Evolutionary conservation across 2,797 vertebrate genomes (phyloP).

Genomic region (Sebastes hubbsi): DNA sequence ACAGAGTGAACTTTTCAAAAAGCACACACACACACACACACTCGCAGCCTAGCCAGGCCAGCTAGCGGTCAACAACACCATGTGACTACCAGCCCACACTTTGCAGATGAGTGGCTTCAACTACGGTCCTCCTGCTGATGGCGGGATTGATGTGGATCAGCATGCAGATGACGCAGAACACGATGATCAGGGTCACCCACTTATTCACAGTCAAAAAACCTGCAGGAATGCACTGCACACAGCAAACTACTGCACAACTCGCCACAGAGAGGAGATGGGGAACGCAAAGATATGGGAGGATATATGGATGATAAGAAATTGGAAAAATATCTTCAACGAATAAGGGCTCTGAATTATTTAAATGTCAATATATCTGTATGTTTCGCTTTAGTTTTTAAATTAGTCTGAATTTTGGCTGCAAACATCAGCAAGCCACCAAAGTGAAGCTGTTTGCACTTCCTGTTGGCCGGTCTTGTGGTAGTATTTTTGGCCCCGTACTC

Average conservation of each 20-base stretch:
- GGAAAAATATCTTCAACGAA: not conserved
- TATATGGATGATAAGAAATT: not conserved
- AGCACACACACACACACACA: constrained; percentile 44
- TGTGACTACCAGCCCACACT: constrained; percentile 55
- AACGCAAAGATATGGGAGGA: not conserved
- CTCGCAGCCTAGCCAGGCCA: constrained; percentile 56
- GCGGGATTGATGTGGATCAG: constrained; percentile 52
- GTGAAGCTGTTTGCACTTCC: constrained; percentile 61
- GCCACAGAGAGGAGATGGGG: constrained; percentile 51
- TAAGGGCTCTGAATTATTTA: not conserved
- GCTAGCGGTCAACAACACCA: constrained; percentile 51
- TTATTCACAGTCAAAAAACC: constrained; percentile 56
- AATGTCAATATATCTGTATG: not conserved
- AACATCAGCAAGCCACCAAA: constrained; percentile 20
- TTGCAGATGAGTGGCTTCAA: constrained; percentile 64
- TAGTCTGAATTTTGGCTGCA: constrained; percentile 1
- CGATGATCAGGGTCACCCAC: constrained; percentile 53
- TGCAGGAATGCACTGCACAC: constrained; percentile 66
- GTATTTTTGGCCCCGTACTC: constrained; percentile 52
- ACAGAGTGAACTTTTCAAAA: constrained; percentile 24
- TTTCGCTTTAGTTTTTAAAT: not conserved
- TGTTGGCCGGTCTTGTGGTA: constrained; percentile 50
- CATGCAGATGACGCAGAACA: constrained; percentile 73
- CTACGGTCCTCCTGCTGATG: constrained; percentile 46
- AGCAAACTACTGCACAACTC: constrained; percentile 64